These are phyloP conservation scores for Aporrectodea caliginosa DNA, from an alignment of 1,140 invertebrate genomes.

Conservation along the genomic window DNA sequence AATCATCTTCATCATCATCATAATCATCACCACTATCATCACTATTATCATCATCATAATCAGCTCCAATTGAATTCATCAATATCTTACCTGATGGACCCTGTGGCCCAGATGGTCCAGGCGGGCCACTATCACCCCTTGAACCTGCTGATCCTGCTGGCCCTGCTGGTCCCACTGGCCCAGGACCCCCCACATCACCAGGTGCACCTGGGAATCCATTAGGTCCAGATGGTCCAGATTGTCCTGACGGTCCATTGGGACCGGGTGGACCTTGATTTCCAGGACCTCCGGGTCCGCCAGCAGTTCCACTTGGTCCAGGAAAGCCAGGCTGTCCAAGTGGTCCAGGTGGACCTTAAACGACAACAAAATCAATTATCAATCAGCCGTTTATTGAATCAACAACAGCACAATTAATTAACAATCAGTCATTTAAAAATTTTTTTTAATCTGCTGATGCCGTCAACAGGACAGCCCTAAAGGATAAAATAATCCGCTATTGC, in stretches of 20 bases:
- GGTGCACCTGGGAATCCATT: constrained; percentile 14
- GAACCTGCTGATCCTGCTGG: constrained; percentile 57
- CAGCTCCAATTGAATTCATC: too few relatives aligned
- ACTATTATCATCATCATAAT: too few relatives aligned
- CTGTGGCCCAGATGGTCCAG: neutral
- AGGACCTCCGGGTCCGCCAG: constrained; percentile 2
- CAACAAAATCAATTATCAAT: too few relatives aligned
- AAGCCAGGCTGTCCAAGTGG: neutral
- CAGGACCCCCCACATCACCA: constrained; percentile 4
- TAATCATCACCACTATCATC: too few relatives aligned
- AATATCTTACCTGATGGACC: constrained; percentile 11
- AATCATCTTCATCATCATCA: too few relatives aligned
- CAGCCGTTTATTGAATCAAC: too few relatives aligned
- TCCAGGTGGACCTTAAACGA: neutral
- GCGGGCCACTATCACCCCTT: constrained; percentile 72
- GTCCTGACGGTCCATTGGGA: constrained; percentile 7
- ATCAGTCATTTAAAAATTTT: too few relatives aligned
- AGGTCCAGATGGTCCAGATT: constrained; percentile 12
- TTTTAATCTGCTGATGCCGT: too few relatives aligned
- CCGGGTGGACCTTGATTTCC: constrained; percentile 21
- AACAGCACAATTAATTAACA: too few relatives aligned
- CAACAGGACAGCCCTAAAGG: too few relatives aligned
- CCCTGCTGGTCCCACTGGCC: constrained; percentile 13
- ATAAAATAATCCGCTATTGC: too few relatives aligned
- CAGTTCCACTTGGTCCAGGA: neutral